phyloP scores from a whole-genome alignment of 2,113 vertebrate species.

The Corythornis cristatus region DNA sequence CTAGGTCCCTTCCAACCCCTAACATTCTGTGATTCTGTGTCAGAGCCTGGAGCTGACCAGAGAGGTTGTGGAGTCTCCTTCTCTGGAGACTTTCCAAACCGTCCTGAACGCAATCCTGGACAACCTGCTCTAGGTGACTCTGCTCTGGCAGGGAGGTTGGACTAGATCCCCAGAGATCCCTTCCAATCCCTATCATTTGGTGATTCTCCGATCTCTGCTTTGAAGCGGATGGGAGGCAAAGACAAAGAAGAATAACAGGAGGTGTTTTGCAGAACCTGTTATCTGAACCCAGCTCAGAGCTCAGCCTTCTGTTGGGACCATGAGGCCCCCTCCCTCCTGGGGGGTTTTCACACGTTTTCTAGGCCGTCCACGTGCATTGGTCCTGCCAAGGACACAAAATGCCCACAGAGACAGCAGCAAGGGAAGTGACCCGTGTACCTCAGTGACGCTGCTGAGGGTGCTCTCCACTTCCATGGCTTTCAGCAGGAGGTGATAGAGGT shows the following conservation, averaged over 20 bases:
- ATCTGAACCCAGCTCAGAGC: not conserved
- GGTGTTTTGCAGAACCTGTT: not conserved
- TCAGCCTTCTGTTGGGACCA: not conserved
- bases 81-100: not conserved
- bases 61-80: not conserved
- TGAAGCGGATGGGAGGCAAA: not conserved
- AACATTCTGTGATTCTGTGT: no score
- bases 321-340: not conserved
- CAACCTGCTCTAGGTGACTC: not conserved
- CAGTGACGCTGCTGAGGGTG: constrained; percentile 81
- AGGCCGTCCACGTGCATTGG: not conserved
- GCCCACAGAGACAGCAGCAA: not conserved
- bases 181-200: not conserved
- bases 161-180: not conserved
- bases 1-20: no score
- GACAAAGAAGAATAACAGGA: not conserved
- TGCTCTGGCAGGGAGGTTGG: not conserved
- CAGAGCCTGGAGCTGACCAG: no score
- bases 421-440: constrained; percentile 66
- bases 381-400: accelerated
- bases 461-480: constrained; percentile 81
- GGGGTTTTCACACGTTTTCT: accelerated
- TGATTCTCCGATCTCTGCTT: not conserved
- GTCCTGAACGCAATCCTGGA: not conserved
- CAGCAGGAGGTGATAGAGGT: constrained; percentile 84